Evolutionary conservation across 1,140 invertebrate genomes (phyloP).

Genomic region (Trypoxylus dichotomus): DNA sequence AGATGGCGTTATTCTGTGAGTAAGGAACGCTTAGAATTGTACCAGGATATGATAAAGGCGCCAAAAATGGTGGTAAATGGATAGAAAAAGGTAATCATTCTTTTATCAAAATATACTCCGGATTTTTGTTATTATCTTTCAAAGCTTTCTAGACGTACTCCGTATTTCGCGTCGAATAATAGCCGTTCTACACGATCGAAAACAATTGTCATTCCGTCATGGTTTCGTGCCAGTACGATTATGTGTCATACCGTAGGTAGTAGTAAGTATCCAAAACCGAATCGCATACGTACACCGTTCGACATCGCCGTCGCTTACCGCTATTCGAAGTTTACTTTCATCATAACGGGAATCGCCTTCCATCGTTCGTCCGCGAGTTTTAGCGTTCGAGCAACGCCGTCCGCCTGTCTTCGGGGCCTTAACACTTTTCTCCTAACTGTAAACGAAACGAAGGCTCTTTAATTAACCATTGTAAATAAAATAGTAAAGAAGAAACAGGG

Average conservation of each 20-base stretch:
- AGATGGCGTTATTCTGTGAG: too few relatives aligned
- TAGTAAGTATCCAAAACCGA: not conserved
- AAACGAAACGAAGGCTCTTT: conserved; percentile 14
- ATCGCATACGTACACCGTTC: not conserved
- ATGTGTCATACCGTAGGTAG: not conserved
- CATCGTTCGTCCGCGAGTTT: not conserved
- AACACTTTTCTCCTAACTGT: conserved; percentile 23
- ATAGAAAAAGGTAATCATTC: too few relatives aligned
- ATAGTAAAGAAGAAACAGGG: conserved; percentile 16
- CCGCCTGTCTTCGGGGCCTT: not conserved
- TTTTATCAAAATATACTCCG: too few relatives aligned
- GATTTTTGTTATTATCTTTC: too few relatives aligned
- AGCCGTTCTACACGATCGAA: not conserved
- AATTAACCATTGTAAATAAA: conserved; percentile 18
- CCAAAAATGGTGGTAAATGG: too few relatives aligned
- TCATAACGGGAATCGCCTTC: conserved; percentile 22
- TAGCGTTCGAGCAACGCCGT: not conserved
- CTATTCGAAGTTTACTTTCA: conserved; percentile 19
- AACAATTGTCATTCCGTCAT: conserved; percentile 21
- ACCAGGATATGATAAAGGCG: too few relatives aligned
- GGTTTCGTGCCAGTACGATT: not conserved
- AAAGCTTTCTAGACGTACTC: too few relatives aligned
- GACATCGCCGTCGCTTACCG: not conserved
- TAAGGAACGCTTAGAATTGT: too few relatives aligned
- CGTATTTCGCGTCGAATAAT: too few relatives aligned